A percentile compares a stretch with the other conserved stretches of the same genome.
These are phyloP conservation scores for Desmodus rotundus DNA, from an alignment of 2,113 vertebrate genomes.

Conservation along the genomic window DNA sequence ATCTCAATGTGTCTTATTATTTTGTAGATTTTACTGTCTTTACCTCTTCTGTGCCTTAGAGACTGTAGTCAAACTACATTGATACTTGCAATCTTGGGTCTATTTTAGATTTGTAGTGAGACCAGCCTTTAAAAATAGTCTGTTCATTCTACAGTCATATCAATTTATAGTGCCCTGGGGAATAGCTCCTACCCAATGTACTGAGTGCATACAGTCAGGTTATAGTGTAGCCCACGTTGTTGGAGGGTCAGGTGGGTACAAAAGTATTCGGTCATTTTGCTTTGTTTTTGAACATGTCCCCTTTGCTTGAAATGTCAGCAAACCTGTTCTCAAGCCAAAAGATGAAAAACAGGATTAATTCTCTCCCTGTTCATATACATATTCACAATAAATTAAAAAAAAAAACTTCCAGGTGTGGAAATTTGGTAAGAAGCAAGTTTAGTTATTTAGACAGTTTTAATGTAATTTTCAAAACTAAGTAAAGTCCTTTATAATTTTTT, in stretches of 20 bases:
- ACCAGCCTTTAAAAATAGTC: background rate
- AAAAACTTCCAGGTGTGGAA: background rate
- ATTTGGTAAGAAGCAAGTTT: background rate
- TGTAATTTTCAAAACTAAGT: background rate
- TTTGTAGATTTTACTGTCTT: background rate
- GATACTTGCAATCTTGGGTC: slow-evolving; percentile 11
- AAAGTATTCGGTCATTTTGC: background rate
- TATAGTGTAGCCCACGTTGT: background rate
- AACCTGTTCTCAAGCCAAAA: slow-evolving; percentile 11
- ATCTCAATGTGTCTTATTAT: slow-evolving; percentile 36
- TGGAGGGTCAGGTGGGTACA: slow-evolving; percentile 31
- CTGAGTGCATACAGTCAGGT: background rate
- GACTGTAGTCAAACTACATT: slow-evolving; percentile 8
- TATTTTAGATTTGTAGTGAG: slow-evolving; percentile 58
- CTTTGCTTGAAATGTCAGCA: slow-evolving; percentile 7
- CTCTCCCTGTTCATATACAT: background rate
- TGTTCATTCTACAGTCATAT: slow-evolving; percentile 13
- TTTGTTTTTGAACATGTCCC: slow-evolving; percentile 23
- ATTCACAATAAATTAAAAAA: background rate
- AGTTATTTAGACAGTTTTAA: background rate
- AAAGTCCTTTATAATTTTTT: background rate
- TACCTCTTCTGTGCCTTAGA: slow-evolving; percentile 15
- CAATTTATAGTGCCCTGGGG: slow-evolving; percentile 11
- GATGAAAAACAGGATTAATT: background rate
- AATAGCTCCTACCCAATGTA: background rate